phyloP scores from a whole-genome alignment of 2,797 vertebrate genomes.

The Distichodus sexfasciatus region DNA sequence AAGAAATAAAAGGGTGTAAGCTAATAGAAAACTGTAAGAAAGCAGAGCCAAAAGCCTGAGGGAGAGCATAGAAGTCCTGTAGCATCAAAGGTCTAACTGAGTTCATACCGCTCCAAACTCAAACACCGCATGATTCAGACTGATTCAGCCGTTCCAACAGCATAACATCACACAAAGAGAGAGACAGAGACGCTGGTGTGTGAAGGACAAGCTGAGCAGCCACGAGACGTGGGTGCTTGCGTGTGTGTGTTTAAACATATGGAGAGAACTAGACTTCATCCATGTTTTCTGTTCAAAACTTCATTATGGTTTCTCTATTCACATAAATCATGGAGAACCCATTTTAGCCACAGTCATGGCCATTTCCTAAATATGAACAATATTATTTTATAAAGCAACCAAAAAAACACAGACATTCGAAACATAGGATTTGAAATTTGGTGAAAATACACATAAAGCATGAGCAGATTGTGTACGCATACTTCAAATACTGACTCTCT shows the following conservation, averaged over 20 bases:
- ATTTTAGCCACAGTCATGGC: too few relatives aligned
- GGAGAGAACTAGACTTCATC: too few relatives aligned
- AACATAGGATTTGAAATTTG: background rate
- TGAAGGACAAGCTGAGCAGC: conserved; percentile 13
- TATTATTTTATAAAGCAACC: too few relatives aligned
- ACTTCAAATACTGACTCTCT: conserved; percentile 50
- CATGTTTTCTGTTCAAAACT: too few relatives aligned
- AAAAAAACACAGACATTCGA: too few relatives aligned
- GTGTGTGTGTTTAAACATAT: too few relatives aligned
- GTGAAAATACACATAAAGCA: conserved; percentile 19
- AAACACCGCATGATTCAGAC: conserved; percentile 19
- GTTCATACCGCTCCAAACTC: background rate
- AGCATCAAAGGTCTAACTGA: conserved; percentile 3
- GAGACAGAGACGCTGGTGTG: conserved; percentile 2
- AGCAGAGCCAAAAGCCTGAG: background rate
- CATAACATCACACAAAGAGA: conserved; percentile 6
- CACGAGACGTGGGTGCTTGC: background rate
- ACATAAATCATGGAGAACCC: too few relatives aligned
- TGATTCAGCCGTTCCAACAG: conserved; percentile 29
- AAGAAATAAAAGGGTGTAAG: background rate
- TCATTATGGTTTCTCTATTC: too few relatives aligned
- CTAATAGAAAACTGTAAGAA: background rate
- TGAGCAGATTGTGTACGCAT: conserved; percentile 36
- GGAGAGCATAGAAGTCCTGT: background rate
- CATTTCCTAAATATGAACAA: background rate